Conservation (phyloP, 2,113 vertebrate species). For the Spermophilus dauricus region DNA sequence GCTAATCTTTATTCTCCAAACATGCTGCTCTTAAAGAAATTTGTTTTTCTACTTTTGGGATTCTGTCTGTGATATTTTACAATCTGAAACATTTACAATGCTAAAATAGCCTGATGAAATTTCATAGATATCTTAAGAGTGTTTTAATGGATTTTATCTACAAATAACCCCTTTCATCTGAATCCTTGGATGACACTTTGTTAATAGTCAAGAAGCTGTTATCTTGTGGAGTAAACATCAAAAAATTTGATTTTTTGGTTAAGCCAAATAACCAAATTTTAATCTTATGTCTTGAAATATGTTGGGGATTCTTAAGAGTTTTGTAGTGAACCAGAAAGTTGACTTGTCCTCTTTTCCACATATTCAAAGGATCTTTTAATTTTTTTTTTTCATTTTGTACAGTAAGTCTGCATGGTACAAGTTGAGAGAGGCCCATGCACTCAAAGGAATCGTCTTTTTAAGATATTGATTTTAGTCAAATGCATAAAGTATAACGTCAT, state of each 20-base stretch:
- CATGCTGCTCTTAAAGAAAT: constrained; percentile 87
- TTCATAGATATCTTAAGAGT: constrained; percentile 90
- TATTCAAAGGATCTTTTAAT: neutral
- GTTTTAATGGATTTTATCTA: constrained; percentile 91
- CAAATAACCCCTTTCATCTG: constrained; percentile 91
- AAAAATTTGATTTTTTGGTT: constrained; percentile 86
- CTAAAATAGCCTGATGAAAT: constrained; percentile 91
- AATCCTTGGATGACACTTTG: constrained; percentile 88
- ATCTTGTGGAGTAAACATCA: constrained; percentile 92
- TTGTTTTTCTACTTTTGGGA: constrained; percentile 87
- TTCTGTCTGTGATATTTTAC: constrained; percentile 91
- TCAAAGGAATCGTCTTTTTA: neutral
- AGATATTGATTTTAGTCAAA: neutral
- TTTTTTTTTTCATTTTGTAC: neutral
- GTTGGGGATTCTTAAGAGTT: neutral
- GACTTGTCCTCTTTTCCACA: neutral
- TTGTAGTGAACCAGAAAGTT: neutral
- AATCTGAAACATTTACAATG: constrained; percentile 91
- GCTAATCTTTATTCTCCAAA: constrained; percentile 90
- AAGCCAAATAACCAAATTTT: constrained; percentile 85
- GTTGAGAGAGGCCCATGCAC: neutral
- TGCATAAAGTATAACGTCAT: neutral
- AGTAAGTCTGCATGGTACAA: neutral
- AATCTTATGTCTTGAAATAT: constrained; percentile 80
- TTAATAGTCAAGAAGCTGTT: constrained; percentile 90